Percentiles rank a stretch among this genome's conserved stretches.
phyloP scores from a whole-genome alignment of 2,797 vertebrate species.

The Melanogrammus aeglefinus region DNA sequence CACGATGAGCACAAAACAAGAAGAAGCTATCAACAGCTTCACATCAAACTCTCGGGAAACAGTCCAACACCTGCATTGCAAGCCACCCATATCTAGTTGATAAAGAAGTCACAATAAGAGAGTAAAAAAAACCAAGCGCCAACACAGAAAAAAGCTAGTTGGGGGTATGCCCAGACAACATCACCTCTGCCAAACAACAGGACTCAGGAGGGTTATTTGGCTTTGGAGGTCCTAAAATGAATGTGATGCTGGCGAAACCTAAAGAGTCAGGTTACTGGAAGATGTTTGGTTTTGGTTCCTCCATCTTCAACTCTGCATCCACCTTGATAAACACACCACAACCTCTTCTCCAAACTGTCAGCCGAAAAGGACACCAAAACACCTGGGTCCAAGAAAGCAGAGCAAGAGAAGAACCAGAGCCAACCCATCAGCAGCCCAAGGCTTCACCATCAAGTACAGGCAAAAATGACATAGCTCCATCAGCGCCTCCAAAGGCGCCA shows the following conservation, averaged over 20 bases:
- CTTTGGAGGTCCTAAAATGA: constrained; percentile 81
- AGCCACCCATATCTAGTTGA: constrained; percentile 52
- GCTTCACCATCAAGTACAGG: no score
- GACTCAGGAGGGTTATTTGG: constrained; percentile 86
- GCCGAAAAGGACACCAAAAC: constrained; percentile 71
- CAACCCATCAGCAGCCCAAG: not conserved
- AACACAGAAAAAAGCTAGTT: constrained; percentile 43
- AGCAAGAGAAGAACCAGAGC: constrained; percentile 46
- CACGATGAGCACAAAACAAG: constrained; percentile 36
- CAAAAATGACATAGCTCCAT: not conserved
- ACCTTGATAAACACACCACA: constrained; percentile 83
- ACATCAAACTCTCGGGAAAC: constrained; percentile 62
- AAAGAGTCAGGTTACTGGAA: constrained; percentile 85
- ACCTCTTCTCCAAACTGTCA: constrained; percentile 67
- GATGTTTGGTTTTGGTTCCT: constrained; percentile 93
- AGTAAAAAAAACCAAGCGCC: constrained; percentile 49
- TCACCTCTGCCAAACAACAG: constrained; percentile 57
- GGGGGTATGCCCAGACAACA: constrained; percentile 45
- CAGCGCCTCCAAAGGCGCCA: not conserved
- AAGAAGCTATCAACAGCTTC: constrained; percentile 53
- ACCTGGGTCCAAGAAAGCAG: constrained; percentile 44
- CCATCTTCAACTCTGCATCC: constrained; percentile 90
- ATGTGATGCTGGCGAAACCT: constrained; percentile 68
- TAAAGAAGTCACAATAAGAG: constrained; percentile 61
- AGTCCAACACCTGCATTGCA: constrained; percentile 46